Conservation (phyloP, 2,113 vertebrate species). For the Phylloscopus trochilus region DNA sequence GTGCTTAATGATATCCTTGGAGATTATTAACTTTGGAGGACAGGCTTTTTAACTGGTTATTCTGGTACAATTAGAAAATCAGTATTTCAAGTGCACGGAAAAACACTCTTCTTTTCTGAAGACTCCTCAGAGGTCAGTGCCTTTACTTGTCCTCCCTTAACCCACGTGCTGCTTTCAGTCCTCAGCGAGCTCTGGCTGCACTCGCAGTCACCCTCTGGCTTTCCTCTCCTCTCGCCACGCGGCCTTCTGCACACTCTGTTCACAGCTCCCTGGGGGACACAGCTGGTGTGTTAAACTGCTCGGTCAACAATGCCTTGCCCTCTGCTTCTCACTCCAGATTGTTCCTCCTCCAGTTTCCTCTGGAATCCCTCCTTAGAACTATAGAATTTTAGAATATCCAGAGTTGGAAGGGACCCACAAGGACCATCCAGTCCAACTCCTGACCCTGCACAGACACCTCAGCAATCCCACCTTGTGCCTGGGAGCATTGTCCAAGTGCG, state of each 20-base stretch:
- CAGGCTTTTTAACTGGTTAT: not conserved
- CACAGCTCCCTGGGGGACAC: not conserved
- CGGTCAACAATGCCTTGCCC: not conserved
- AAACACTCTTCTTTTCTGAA: not conserved
- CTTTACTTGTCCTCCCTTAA: not conserved
- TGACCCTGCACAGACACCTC: not conserved
- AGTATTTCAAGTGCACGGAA: not conserved
- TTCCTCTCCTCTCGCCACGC: not conserved
- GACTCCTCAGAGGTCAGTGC: not conserved
- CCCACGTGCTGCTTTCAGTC: not conserved
- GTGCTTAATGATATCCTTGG: not conserved
- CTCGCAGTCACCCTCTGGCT: not conserved
- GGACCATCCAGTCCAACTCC: not conserved
- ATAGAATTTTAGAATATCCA: accelerated
- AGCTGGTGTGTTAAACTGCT: not conserved
- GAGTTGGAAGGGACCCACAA: not conserved
- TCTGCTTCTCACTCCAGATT: not conserved
- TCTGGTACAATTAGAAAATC: not conserved
- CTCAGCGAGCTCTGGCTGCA: not conserved
- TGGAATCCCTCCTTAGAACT: not conserved
- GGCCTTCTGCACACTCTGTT: not conserved
- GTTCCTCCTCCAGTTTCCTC: not conserved
- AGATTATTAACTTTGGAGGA: not conserved
- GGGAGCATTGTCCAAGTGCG: accelerated
- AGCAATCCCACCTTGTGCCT: not conserved